Base-by-base conservation (phyloP, 2,797 vertebrate species). In the Parambassis ranga region DNA sequence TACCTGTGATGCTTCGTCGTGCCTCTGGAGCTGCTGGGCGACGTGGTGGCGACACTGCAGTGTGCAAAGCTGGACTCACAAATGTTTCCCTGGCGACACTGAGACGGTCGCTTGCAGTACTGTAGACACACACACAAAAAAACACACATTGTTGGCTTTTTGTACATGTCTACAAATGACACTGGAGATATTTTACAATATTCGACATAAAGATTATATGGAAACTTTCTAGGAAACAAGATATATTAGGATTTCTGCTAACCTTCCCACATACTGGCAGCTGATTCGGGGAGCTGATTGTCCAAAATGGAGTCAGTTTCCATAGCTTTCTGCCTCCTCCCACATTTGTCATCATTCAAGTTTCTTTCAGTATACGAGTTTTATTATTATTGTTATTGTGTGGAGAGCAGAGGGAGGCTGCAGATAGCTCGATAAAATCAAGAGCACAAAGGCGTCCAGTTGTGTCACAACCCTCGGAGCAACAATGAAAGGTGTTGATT, bases 1-100 rank as follows among this genome's bases (percentile, higher is more conserved):
- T 81, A 93, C 92, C 91, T 89, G 75, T 70, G 76, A 26, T 87
- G 86, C 56, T 87, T 92, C 0, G 60, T 70, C 1, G 79, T 3
- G 10, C 63, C 72, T 81, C 84, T 81, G 74, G 72, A 74, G 82
- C 70, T 28, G 73, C 11, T 51, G 44, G 72, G 14, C 2, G 77
- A 11, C 3, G 39, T 10, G 6, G 43, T 27, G 36, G 61, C 22
- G 63, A 58, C 42, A 43, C 38, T 76, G 71, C 74, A 79, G 46
- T 77, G 86, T 3, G 67, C 32, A 2, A 89, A 88, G 46, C 68
- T 57, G 63, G 87, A 83, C 63, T 89, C 77, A 3, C 78, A 78
- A 15, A 78, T 11, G 10, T 58, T 57, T 9, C 74, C 86, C n/a
- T 76, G 78, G 44, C 69, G 76, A 23, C 79, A 18, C 16, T 65